Evolutionary conservation across 2,888 invertebrate genomes (phyloP).

Genomic region (Brachyopa scutellaris): DNA sequence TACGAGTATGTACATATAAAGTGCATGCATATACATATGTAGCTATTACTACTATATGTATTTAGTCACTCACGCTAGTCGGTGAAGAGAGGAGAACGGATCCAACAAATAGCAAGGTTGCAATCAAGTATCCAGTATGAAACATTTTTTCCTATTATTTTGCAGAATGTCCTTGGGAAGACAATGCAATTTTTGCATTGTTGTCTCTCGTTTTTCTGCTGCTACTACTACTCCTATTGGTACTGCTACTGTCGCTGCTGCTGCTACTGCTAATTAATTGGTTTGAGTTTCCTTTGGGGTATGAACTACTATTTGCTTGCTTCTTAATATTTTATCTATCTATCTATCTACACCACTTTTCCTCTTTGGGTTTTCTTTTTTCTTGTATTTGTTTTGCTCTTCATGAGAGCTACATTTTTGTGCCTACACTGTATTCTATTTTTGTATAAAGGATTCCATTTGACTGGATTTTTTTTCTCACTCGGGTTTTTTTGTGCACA

Average conservation of each 20-base stretch:
- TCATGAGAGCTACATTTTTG: constrained; percentile 69
- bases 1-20: constrained; percentile 40
- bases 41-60: constrained; percentile 30
- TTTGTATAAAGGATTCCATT: constrained; percentile 62
- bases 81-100: constrained; percentile 69
- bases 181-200: constrained; percentile 78
- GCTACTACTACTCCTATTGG: constrained; percentile 25
- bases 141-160: constrained; percentile 76
- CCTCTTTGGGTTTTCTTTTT: constrained; percentile 44
- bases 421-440: constrained; percentile 63
- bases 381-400: constrained; percentile 71
- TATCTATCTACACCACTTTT: constrained; percentile 7
- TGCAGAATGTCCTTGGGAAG: constrained; percentile 77
- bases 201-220: constrained; percentile 65
- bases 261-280: constrained; percentile 68
- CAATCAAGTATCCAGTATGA: constrained; percentile 75
- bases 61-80: constrained; percentile 71
- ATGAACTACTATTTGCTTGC: constrained; percentile 47
- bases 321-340: constrained; percentile 62
- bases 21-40: constrained; percentile 38
- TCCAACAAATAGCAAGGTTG: constrained; percentile 73
- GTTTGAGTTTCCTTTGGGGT: constrained; percentile 64
- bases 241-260: constrained; percentile 7
- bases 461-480: constrained; percentile 31
- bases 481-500: constrained; percentile 15